Conservation (phyloP, 2,888 invertebrate species). For the Hydrotaea diabolus region DNA sequence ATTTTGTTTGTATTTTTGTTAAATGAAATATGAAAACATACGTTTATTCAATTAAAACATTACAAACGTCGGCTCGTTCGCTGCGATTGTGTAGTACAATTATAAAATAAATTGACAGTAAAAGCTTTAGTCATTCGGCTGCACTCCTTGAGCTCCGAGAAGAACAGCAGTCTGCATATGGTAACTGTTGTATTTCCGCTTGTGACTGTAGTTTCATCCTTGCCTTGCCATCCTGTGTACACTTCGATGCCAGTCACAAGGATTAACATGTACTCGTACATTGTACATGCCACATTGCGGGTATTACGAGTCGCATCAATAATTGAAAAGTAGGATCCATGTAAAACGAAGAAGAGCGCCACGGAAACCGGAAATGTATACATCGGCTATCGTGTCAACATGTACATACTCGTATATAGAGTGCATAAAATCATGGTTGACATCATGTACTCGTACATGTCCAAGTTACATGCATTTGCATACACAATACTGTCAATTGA, state of each 20-base stretch:
- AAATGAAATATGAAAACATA: conserved; percentile 22
- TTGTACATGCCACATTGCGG: neutral
- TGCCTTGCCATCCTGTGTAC: neutral
- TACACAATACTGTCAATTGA: neutral
- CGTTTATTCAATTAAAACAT: conserved; percentile 24
- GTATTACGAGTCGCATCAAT: neutral
- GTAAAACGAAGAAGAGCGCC: neutral
- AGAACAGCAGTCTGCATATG: too few species aligned
- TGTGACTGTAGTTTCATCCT: neutral
- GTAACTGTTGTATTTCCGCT: neutral
- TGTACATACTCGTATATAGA: neutral
- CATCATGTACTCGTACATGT: neutral
- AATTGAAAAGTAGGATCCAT: neutral
- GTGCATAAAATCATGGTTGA: too few species aligned
- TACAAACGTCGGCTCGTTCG: neutral
- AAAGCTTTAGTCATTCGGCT: neutral
- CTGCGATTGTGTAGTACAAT: neutral
- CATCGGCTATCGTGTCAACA: neutral
- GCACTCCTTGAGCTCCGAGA: too few species aligned
- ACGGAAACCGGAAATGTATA: conserved; percentile 1
- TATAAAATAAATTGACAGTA: conserved; percentile 12
- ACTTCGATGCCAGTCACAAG: neutral
- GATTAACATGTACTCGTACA: too few species aligned
- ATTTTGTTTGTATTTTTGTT: too few species aligned
- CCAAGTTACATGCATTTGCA: too few species aligned